Evolutionary conservation across 2,113 vertebrate genomes (phyloP).

Genomic region (Shinisaurus crocodilurus): DNA sequence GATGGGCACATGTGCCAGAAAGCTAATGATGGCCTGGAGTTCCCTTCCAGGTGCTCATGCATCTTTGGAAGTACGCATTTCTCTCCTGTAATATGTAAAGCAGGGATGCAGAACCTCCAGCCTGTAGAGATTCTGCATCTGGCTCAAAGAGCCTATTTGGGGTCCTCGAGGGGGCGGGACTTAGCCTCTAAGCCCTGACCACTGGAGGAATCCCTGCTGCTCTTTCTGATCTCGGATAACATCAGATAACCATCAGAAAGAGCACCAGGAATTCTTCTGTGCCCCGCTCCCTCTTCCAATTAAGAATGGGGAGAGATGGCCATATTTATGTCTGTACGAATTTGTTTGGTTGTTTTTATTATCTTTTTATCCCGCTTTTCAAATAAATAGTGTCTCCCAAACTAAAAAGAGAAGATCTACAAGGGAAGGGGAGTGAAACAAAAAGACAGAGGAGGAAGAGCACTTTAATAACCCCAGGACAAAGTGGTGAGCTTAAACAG

Average conservation of each 20-base stretch:
- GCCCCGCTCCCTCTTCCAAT: too few relatives aligned
- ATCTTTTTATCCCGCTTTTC: background rate
- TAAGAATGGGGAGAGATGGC: too few relatives aligned
- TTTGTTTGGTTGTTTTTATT: background rate
- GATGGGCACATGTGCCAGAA: fast-evolving
- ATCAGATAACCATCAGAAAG: too few relatives aligned
- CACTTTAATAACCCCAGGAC: background rate
- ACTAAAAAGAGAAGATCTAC: background rate
- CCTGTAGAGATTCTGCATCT: too few relatives aligned
- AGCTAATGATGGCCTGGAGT: background rate
- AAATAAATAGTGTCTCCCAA: background rate
- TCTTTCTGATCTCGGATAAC: too few relatives aligned
- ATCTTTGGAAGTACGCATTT: background rate
- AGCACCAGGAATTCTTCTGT: too few relatives aligned
- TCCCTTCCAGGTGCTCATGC: background rate
- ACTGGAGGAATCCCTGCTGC: too few relatives aligned
- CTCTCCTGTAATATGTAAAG: background rate
- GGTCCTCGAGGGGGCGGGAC: too few relatives aligned
- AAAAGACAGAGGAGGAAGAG: background rate
- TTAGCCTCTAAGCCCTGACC: too few relatives aligned
- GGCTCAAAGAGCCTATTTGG: too few relatives aligned
- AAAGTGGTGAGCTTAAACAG: background rate
- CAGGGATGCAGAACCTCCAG: too few relatives aligned
- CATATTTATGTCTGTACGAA: too few relatives aligned
- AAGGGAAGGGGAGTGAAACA: background rate